Evolutionary conservation across 2,888 invertebrate genomes (phyloP), one percentile per base, ranked within the genome.

Genomic region (Chalcis sispes): DNA sequence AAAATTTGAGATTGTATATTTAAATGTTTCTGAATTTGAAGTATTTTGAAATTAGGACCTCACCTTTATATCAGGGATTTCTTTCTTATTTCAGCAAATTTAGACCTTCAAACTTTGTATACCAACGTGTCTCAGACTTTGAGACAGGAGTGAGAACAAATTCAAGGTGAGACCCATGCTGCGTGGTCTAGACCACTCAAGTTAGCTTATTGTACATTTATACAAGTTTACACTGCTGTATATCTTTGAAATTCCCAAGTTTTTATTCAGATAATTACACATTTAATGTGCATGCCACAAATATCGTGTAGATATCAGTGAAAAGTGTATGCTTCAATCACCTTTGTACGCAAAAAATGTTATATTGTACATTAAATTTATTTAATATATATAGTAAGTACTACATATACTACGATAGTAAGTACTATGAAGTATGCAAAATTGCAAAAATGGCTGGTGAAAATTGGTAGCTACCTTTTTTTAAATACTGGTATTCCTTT

Each of bases 91-190:
- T 90, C 91, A 91, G 90, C 90, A 91, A 90, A 89, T 90, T 89
- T 90, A 90, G 90, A 90, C 89, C 90, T 86, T 87, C 89, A 87
- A 89, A 89, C 89, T 89, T 88, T 89, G 89, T 89, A 89, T 90
- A 90, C 89, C 90, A 90, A 89, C 90, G 90, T 89, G 90, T 90
- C 89, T 90, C 90, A 88, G 90, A 90, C 90, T 91, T 89, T 90
- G 90, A 91, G 89, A 89, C 90, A 86, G 90, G 89, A 87, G 88
- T 88, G 87, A 90, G 90, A 88, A 88, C 89, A 87, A 89, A 89
- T 89, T 89, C 89, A 90, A 90, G 91, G 91, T 91, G 90, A 91
- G 90, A 89, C 85, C 83, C 85, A 82, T 86, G 85, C 85, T 84
- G 86, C 85, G 87, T 86, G 86, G 84, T 85, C 81, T 87, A 87